These are phyloP conservation scores for Microctenopoma stevenorrisi DNA, from an alignment of 2,797 vertebrate species.

Conservation along the genomic window DNA sequence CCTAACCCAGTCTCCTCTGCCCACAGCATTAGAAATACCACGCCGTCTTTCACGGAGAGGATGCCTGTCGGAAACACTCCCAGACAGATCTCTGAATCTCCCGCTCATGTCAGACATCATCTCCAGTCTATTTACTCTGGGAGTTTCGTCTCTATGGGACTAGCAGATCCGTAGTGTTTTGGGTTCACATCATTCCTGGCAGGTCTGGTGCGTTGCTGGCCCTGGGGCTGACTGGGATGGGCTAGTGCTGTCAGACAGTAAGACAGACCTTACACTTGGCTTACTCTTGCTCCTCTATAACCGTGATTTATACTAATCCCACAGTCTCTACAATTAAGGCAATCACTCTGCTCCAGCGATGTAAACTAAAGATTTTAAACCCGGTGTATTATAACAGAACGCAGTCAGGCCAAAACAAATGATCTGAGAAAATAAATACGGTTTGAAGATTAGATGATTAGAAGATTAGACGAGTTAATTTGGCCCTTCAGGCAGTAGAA, in stretches of 20 bases:
- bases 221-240: constrained; percentile 73
- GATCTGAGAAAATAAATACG: constrained; percentile 74
- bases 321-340: constrained; percentile 62
- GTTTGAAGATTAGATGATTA: constrained; percentile 70
- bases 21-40: constrained; percentile 43
- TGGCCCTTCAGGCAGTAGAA: constrained; percentile 56
- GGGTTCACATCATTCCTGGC: constrained; percentile 71
- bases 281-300: constrained; percentile 37
- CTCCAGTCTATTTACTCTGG: constrained; percentile 68
- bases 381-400: constrained; percentile 56
- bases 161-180: constrained; percentile 62
- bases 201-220: constrained; percentile 50
- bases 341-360: constrained; percentile 49
- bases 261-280: constrained; percentile 42
- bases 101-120: constrained; percentile 73
- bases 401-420: constrained; percentile 42
- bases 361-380: constrained; percentile 72
- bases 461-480: constrained; percentile 68
- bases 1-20: constrained; percentile 62
- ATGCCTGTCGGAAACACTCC: constrained; percentile 43
- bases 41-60: constrained; percentile 19
- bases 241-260: constrained; percentile 68
- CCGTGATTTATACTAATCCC: constrained; percentile 64
- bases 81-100: constrained; percentile 57
- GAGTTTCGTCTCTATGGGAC: constrained; percentile 77